Evolutionary conservation across 2,888 invertebrate genomes (phyloP).

Genomic region (Mesoligia furuncula): DNA sequence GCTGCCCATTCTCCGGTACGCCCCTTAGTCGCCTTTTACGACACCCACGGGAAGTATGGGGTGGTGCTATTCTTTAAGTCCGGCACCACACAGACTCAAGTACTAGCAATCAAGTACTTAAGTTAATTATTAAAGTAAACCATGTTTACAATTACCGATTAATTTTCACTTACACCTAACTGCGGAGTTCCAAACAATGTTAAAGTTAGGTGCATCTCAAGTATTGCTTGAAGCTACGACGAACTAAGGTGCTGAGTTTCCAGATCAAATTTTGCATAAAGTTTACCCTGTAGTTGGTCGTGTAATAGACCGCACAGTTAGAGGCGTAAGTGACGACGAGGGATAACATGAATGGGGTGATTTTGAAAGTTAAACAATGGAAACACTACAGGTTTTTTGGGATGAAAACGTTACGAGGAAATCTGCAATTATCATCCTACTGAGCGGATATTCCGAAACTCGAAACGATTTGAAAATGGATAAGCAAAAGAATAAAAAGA

Average conservation of each 20-base stretch:
- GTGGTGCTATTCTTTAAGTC: no score
- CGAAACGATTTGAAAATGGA: background rate
- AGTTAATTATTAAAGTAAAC: slow-evolving; percentile 18
- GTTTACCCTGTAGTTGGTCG: slow-evolving; percentile 43
- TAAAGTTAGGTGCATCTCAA: slow-evolving; percentile 52
- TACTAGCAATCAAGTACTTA: background rate
- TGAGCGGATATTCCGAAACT: background rate
- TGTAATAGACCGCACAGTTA: slow-evolving; percentile 56
- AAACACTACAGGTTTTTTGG: background rate
- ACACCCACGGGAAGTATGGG: no score
- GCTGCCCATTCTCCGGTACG: no score
- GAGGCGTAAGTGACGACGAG: slow-evolving; percentile 20
- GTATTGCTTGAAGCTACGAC: slow-evolving; percentile 38
- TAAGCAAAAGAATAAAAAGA: background rate
- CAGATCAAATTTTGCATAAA: slow-evolving; percentile 55
- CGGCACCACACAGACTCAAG: no score
- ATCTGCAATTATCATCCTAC: background rate
- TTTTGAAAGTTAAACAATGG: background rate
- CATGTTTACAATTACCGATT: slow-evolving; percentile 41
- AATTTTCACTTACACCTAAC: slow-evolving; percentile 47
- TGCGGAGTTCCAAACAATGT: slow-evolving; percentile 35
- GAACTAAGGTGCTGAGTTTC: slow-evolving; percentile 50
- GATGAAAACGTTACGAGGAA: background rate
- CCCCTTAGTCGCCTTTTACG: no score
- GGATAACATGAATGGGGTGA: background rate